These are phyloP conservation scores for Astreopora myriophthalma DNA, from an alignment of 64 coral and sea anemone species.

Conservation along the genomic window DNA sequence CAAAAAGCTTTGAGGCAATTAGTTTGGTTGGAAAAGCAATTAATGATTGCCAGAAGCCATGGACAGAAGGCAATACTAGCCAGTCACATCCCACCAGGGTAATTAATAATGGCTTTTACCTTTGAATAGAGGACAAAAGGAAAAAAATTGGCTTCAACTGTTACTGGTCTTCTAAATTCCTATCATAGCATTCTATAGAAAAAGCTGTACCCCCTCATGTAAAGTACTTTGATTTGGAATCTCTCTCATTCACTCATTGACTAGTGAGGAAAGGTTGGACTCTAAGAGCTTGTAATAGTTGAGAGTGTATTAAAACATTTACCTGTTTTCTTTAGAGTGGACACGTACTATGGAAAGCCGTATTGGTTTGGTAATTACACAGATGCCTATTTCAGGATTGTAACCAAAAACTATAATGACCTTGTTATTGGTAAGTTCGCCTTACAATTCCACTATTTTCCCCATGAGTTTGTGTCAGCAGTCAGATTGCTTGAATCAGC, in stretches of 20 bases:
- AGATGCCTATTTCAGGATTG: constrained; percentile 34
- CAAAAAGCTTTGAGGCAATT: constrained; percentile 48
- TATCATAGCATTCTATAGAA: no score
- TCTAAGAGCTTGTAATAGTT: neutral
- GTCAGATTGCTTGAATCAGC: no score
- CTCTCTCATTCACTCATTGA: no score
- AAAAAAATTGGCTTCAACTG: no score
- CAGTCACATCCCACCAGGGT: constrained; percentile 81
- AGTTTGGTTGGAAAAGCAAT: constrained; percentile 56
- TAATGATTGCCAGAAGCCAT: constrained; percentile 16
- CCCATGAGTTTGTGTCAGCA: neutral
- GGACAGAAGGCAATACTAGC: constrained; percentile 63
- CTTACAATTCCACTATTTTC: neutral
- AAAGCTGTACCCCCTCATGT: no score
- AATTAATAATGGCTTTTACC: neutral
- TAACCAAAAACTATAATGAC: constrained; percentile 39
- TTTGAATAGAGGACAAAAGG: no score
- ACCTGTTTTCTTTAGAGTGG: constrained; percentile 6
- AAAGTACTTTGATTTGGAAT: no score
- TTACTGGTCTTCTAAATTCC: no score
- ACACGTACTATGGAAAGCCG: neutral
- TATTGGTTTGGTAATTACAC: constrained; percentile 75
- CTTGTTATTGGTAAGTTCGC: constrained; percentile 51
- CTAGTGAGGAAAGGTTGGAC: no score
- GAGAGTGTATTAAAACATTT: neutral